Evolutionary conservation across 2,113 vertebrate genomes (phyloP).

Genomic region (Crotalus viridis): DNA sequence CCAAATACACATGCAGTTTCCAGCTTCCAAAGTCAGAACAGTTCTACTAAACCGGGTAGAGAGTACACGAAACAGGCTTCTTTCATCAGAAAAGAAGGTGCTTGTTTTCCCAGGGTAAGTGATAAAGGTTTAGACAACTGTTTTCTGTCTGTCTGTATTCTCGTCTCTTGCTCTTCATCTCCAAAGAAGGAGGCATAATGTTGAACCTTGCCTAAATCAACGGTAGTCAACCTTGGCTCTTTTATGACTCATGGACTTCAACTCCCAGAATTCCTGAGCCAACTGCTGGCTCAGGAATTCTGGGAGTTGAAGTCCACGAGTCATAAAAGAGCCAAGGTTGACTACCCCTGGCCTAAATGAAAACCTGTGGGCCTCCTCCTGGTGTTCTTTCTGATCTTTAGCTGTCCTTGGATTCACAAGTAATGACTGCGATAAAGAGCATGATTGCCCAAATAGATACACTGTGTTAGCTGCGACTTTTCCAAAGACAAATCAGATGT

Average conservation of each 20-base stretch:
- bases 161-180: neutral
- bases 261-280: no score
- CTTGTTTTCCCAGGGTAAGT: conserved; percentile 64
- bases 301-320: no score
- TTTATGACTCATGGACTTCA: no score
- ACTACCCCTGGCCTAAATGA: neutral
- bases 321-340: no score
- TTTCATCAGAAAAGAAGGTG: conserved; percentile 48
- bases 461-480: neutral
- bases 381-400: neutral
- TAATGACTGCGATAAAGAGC: neutral
- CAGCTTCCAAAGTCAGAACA: conserved; percentile 41
- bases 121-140: neutral
- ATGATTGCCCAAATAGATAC: neutral
- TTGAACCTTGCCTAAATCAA: neutral
- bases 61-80: conserved; percentile 35
- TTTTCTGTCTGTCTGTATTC: neutral
- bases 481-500: neutral
- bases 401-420: neutral
- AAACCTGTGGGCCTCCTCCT: neutral
- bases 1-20: conserved; percentile 53
- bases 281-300: no score
- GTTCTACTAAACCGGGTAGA: conserved; percentile 37
- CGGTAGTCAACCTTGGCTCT: no score
- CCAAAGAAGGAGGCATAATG: neutral